phyloP scores from a whole-genome alignment of 2,888 invertebrate genomes.

The Tenodera sinensis region DNA sequence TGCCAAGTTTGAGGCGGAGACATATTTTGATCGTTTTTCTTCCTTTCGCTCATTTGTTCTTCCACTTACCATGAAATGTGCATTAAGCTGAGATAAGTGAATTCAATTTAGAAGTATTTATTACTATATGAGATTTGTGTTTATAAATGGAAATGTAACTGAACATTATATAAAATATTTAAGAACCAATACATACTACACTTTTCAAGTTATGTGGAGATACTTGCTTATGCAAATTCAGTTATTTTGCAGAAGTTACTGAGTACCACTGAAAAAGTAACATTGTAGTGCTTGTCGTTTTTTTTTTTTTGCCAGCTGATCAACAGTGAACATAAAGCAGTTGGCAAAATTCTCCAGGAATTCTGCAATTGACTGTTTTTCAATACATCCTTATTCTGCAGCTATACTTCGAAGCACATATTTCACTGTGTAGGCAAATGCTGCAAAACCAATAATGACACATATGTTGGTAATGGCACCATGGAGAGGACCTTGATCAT shows the following conservation, averaged over 20 bases:
- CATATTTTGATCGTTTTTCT: neutral
- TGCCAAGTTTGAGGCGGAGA: neutral
- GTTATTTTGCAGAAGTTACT: neutral
- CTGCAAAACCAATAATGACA: conserved; percentile 85
- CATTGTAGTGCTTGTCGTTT: neutral
- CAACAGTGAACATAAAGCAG: neutral
- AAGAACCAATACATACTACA: neutral
- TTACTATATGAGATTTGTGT: neutral
- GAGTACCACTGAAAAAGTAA: neutral
- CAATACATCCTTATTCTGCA: conserved; percentile 47
- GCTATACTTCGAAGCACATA: conserved; percentile 80
- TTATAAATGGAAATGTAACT: neutral
- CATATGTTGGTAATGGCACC: conserved; percentile 81
- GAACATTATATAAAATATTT: neutral
- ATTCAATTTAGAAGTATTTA: neutral
- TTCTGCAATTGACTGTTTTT: neutral
- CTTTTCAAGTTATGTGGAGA: neutral
- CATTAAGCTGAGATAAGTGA: neutral
- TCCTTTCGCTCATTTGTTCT: too few relatives aligned
- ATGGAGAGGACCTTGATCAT: conserved; percentile 63
- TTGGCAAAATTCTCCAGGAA: neutral
- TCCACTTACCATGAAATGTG: neutral
- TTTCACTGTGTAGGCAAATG: conserved; percentile 89
- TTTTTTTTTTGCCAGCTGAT: neutral
- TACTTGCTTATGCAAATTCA: neutral